phyloP scores from a whole-genome alignment of 2,113 vertebrate species.

The Ceyx melanurus region DNA sequence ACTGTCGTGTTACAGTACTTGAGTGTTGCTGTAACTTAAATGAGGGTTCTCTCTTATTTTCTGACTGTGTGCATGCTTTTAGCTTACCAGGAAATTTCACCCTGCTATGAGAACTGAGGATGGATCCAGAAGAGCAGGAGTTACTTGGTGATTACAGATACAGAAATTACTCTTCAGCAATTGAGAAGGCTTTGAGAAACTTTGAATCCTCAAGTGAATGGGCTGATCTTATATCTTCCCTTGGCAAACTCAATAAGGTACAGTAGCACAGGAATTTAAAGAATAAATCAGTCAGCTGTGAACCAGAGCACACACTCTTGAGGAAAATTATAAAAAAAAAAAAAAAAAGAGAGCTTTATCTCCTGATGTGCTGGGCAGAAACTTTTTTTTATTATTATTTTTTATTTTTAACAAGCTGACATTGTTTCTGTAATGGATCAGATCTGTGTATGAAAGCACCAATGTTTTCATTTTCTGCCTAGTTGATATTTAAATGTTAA shows the following conservation, averaged over 20 bases:
- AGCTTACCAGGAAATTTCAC: not conserved
- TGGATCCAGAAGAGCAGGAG: conserved; percentile 94
- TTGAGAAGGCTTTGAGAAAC: conserved; percentile 95
- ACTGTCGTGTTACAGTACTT: not conserved
- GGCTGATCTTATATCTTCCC: conserved; percentile 97
- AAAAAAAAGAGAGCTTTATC: not conserved
- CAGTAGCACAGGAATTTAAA: not conserved
- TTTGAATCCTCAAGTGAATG: conserved; percentile 98
- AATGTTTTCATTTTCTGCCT: not conserved
- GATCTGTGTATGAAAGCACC: not conserved
- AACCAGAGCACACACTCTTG: not conserved
- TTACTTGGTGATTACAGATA: conserved; percentile 93
- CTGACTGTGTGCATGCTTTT: not conserved
- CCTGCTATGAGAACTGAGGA: conserved; percentile 79
- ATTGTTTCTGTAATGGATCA: not conserved
- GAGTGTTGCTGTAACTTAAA: not conserved
- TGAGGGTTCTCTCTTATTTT: not conserved
- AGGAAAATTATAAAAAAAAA: not conserved
- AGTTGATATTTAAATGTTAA: not conserved
- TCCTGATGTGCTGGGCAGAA: not conserved
- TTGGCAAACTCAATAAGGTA: conserved; percentile 99
- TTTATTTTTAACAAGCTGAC: not conserved
- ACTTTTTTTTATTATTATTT: too few relatives aligned
- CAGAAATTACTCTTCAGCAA: conserved; percentile 88
- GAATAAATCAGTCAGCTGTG: not conserved